phyloP scores from a whole-genome alignment of 2,113 vertebrate species.

The Zosterops pallidus region DNA sequence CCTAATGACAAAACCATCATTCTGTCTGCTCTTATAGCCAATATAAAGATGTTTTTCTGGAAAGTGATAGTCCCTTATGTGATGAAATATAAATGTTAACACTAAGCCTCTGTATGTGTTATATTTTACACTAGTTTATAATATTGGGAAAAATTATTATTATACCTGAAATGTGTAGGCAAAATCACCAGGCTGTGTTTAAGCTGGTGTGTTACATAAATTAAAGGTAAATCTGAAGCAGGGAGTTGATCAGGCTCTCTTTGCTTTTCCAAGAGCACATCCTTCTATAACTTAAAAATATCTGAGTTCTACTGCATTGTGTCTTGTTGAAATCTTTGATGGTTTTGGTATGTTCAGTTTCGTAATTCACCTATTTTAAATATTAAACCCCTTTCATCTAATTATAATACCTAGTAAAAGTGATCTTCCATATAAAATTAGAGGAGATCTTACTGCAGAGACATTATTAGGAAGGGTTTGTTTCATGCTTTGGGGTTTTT shows the following conservation, averaged over 20 bases:
- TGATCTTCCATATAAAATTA: not conserved
- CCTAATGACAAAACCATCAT: conserved; percentile 86
- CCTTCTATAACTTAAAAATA: not conserved
- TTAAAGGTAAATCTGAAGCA: not conserved
- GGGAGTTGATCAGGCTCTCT: not conserved
- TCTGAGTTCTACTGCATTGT: not conserved
- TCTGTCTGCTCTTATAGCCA: conserved; percentile 78
- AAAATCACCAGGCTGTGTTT: not conserved
- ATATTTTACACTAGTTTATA: not conserved
- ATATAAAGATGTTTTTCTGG: conserved; percentile 76
- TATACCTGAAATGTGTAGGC: not conserved
- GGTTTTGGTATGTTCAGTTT: not conserved
- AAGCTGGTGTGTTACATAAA: not conserved
- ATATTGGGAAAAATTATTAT: not conserved
- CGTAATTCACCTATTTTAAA: not conserved
- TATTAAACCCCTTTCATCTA: not conserved
- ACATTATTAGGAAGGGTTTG: not conserved
- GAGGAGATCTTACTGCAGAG: not conserved
- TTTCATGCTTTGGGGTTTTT: not conserved
- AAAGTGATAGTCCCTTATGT: not conserved
- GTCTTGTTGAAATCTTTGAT: not conserved
- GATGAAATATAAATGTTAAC: not conserved
- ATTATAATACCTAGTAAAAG: not conserved
- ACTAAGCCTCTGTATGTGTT: not conserved
- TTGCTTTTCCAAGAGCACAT: not conserved